Conservation (phyloP, 2,113 vertebrate species). For the Abramis brama region DNA sequence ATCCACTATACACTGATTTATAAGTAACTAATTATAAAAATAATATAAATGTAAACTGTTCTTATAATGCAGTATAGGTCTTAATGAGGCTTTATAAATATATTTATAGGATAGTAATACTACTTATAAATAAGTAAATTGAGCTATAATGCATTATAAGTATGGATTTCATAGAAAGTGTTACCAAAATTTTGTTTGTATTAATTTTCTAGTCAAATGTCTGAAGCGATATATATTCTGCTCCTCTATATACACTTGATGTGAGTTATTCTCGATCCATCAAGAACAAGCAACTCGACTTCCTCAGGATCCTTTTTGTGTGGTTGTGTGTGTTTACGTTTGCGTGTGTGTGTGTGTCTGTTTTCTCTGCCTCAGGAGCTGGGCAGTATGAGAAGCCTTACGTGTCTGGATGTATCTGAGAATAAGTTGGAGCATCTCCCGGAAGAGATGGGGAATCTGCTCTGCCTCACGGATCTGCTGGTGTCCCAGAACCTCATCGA, state of each 20-base stretch:
- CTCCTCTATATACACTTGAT: background rate
- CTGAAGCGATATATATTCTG: background rate
- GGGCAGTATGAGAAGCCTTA: conserved; percentile 89
- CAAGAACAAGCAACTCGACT: background rate
- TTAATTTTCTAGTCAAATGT: background rate
- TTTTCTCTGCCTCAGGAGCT: conserved; percentile 80
- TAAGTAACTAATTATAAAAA: too few species aligned
- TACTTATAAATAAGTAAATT: too few species aligned
- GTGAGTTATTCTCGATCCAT: background rate
- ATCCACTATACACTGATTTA: too few species aligned
- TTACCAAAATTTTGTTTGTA: too few species aligned
- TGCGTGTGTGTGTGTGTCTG: conserved; percentile 24
- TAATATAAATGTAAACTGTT: too few species aligned
- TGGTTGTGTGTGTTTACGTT: background rate
- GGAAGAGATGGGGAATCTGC: conserved; percentile 88
- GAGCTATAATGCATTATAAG: too few species aligned
- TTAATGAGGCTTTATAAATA: too few species aligned
- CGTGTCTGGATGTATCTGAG: conserved; percentile 96
- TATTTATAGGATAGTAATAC: too few species aligned
- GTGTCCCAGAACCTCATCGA: conserved; percentile 96
- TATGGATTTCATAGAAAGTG: too few species aligned
- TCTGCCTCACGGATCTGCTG: conserved; percentile 88
- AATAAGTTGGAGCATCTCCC: conserved; percentile 95
- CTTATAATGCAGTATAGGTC: too few species aligned
- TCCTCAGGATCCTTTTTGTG: background rate